A percentile compares a stretch with the other conserved stretches of the same genome.
Evolutionary conservation across 2,113 vertebrate species (phyloP).

Genomic region (Mormyrus iriodes): DNA sequence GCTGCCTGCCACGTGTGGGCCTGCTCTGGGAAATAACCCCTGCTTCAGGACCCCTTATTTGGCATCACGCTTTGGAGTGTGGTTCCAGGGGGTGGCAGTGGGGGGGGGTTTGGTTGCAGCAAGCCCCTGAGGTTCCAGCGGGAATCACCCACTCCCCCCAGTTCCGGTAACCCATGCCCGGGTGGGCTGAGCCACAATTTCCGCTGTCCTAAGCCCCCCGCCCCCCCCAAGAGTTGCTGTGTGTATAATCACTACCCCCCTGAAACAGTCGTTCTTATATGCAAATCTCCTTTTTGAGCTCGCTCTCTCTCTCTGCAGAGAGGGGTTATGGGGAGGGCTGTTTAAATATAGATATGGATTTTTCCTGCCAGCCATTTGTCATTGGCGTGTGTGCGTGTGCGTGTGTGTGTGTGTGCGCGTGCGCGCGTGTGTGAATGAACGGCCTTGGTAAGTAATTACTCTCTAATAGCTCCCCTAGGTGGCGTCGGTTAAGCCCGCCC

Average conservation of each 20-base stretch:
- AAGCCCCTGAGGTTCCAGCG: not conserved
- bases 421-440: not conserved
- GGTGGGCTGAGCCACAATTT: not conserved
- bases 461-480: slow-evolving; percentile 66
- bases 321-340: not conserved
- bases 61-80: not conserved
- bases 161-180: not conserved
- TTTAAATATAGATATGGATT: slow-evolving; percentile 24
- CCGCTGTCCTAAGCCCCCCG: not conserved
- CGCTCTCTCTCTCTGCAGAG: not conserved
- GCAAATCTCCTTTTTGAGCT: not conserved
- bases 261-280: not conserved
- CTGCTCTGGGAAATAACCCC: slow-evolving; percentile 10
- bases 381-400: not conserved
- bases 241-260: not conserved
- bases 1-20: not conserved
- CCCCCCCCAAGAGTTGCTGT: not conserved
- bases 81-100: not conserved
- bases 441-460: slow-evolving; percentile 55
- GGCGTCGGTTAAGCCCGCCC: slow-evolving; percentile 53
- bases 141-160: not conserved
- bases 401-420: not conserved
- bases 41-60: slow-evolving; percentile 20
- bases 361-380: slow-evolving; percentile 4
- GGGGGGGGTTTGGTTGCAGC: not conserved